phyloP scores from a whole-genome alignment of 37 sponge, comb jelly and placozoan genomes.

The Cladorhizidae sp. region DNA sequence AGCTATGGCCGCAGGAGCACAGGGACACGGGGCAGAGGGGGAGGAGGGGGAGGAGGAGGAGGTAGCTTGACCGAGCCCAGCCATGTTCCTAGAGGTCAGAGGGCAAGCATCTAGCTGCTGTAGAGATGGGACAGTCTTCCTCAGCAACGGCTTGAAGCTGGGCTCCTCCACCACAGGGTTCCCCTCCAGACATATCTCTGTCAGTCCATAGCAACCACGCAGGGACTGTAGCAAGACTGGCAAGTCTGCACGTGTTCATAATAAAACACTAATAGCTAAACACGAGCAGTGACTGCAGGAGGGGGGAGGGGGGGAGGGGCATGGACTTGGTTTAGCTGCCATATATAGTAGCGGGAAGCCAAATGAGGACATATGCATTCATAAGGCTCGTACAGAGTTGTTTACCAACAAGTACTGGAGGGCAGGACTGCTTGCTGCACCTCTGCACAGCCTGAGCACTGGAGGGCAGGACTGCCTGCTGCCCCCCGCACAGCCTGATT shows the following conservation, averaged over 20 bases:
- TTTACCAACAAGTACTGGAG: too few relatives aligned
- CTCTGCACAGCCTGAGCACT: too few relatives aligned
- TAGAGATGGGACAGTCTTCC: conserved; percentile 30
- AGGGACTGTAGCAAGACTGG: conserved; percentile 51
- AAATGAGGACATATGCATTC: too few relatives aligned
- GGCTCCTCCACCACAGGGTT: conserved; percentile 55
- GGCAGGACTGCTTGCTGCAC: too few relatives aligned
- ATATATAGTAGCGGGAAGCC: too few relatives aligned
- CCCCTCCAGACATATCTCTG: conserved; percentile 23
- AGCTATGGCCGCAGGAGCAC: background rate
- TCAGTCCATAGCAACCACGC: conserved; percentile 41
- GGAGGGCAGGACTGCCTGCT: too few relatives aligned
- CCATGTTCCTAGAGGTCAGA: background rate
- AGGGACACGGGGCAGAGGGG: background rate
- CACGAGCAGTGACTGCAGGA: background rate
- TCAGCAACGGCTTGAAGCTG: conserved; percentile 16
- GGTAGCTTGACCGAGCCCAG: background rate
- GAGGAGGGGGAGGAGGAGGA: too few relatives aligned
- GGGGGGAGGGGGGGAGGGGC: background rate
- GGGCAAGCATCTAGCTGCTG: background rate
- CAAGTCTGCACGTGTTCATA: conserved; percentile 47
- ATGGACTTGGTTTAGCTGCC: background rate
- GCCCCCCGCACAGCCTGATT: too few relatives aligned
- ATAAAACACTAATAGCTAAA: background rate
- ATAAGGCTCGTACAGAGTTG: too few relatives aligned